Conservation (phyloP, 2,113 vertebrate species). For the Butorides virescens region DNA sequence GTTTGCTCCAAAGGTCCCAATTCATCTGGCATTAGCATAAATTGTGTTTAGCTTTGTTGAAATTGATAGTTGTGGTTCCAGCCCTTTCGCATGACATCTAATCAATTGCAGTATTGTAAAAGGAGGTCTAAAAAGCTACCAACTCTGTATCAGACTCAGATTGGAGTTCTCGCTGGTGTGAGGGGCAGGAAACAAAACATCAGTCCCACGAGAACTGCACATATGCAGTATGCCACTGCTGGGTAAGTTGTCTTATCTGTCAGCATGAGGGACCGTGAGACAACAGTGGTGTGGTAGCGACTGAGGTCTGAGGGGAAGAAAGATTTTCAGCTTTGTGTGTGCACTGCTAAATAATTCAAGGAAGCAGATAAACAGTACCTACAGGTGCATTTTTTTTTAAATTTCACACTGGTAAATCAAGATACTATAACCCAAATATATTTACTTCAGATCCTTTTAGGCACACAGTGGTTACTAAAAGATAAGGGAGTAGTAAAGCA, state of each 20-base stretch:
- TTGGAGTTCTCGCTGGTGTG: background rate
- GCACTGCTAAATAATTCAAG: background rate
- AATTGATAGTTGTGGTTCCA: background rate
- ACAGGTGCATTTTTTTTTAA: background rate
- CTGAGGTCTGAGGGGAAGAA: background rate
- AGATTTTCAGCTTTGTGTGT: background rate
- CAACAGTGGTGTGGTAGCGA: background rate
- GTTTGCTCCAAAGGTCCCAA: background rate
- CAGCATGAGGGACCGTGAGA: accelerated
- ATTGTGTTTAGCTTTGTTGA: background rate
- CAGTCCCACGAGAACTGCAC: background rate
- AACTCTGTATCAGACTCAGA: background rate
- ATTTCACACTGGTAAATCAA: background rate
- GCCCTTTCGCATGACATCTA: background rate
- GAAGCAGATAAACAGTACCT: background rate
- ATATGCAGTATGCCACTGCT: background rate
- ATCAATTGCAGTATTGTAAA: background rate
- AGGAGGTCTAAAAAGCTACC: background rate
- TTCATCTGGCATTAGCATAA: background rate
- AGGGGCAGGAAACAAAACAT: background rate
- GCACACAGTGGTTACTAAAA: background rate
- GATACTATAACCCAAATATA: background rate
- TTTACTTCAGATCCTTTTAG: background rate
- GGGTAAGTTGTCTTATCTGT: background rate
- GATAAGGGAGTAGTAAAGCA: background rate